Evolutionary conservation across 2,888 invertebrate genomes (phyloP).

Genomic region (Cacoxenus indagator): DNA sequence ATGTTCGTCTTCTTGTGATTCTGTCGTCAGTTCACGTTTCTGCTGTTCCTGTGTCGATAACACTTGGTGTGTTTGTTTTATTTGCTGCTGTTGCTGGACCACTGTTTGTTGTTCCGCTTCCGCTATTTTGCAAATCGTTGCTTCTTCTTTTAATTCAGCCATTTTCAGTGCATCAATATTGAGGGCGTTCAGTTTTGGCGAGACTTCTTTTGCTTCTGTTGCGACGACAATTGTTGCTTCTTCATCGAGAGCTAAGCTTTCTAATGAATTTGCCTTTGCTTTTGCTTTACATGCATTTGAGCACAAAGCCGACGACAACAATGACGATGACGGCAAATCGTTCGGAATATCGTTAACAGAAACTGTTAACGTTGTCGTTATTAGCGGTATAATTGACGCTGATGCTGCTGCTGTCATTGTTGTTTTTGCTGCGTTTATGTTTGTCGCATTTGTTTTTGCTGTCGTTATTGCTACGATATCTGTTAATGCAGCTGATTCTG

Average conservation of each 20-base stretch:
- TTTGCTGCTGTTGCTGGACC: conserved; percentile 25
- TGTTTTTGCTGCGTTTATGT: not conserved
- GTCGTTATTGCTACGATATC: not conserved
- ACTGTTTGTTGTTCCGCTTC: conserved; percentile 25
- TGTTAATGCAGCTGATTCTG: conserved; percentile 12
- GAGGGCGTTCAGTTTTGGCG: not conserved
- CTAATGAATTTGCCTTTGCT: not conserved
- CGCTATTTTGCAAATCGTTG: not conserved
- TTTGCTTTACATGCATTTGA: not conserved
- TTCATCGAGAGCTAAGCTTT: no score
- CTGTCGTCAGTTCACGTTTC: no score
- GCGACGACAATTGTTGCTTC: no score
- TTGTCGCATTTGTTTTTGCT: not conserved
- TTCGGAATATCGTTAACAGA: not conserved
- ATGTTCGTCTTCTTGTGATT: no score
- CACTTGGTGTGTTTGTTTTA: conserved; percentile 22
- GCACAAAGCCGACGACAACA: not conserved
- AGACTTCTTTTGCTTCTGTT: not conserved
- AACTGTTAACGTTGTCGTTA: not conserved
- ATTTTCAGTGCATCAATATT: no score
- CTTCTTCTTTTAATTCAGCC: not conserved
- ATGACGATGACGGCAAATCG: not conserved
- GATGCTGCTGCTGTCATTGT: conserved; percentile 13
- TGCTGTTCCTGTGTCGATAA: conserved; percentile 27
- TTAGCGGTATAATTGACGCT: conserved; percentile 11